A percentile compares a stretch with the other conserved stretches of the same genome.
Conservation (phyloP, 2,113 vertebrate species). For the Hipposideros armiger region DNA sequence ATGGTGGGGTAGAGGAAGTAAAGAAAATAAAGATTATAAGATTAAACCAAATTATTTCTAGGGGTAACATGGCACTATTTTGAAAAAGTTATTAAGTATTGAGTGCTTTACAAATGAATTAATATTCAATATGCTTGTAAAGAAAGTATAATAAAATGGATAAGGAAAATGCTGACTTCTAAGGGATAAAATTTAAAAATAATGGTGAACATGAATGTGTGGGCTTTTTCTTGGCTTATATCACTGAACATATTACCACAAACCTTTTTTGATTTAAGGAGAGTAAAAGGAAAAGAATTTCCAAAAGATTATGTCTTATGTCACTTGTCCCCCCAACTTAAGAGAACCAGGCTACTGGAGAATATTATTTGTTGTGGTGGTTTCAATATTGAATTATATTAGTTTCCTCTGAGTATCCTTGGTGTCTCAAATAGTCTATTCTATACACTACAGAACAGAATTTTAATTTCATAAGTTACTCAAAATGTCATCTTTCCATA, state of each 20-base stretch:
- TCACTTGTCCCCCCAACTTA: neutral
- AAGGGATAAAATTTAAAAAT: neutral
- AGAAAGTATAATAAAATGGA: neutral
- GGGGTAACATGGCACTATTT: neutral
- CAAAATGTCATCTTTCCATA: neutral
- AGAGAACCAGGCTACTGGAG: neutral
- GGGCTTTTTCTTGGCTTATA: neutral
- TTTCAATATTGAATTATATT: neutral
- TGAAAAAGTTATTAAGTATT: neutral
- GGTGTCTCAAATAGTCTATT: neutral
- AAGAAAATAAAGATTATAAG: conserved; percentile 1
- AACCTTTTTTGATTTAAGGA: neutral
- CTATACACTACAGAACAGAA: neutral
- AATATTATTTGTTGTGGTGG: neutral
- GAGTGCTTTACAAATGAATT: neutral
- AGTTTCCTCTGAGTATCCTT: neutral
- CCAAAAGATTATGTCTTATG: neutral
- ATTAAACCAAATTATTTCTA: neutral
- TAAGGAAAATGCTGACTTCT: neutral
- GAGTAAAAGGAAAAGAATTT: neutral
- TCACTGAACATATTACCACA: neutral
- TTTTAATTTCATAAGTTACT: conserved; percentile 42
- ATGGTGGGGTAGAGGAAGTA: neutral
- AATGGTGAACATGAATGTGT: neutral
- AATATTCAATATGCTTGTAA: neutral